These are phyloP conservation scores for Branchellion lobata DNA, from an alignment of 2,888 invertebrate genomes.

Conservation along the genomic window DNA sequence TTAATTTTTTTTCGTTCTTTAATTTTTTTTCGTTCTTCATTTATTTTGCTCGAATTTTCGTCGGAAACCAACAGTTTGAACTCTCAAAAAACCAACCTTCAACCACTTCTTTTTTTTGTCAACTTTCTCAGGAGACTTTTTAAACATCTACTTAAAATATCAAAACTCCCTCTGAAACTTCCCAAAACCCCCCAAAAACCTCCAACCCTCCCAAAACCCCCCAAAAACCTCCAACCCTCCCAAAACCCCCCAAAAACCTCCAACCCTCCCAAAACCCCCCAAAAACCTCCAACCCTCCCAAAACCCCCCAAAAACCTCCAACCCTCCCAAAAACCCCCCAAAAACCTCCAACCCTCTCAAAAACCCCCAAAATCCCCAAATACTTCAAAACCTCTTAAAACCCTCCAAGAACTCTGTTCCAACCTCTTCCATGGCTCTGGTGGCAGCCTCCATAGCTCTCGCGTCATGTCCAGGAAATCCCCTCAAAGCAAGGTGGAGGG, in stretches of 20 bases:
- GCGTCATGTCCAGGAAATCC: conserved; percentile 59
- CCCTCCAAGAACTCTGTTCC: conserved; percentile 50
- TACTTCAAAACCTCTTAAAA: not conserved
- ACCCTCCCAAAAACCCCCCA: conserved; percentile 47
- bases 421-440: conserved; percentile 61
- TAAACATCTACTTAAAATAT: no score
- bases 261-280: not conserved
- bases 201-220: no score
- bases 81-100: no score
- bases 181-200: no score
- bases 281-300: not conserved
- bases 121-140: no score
- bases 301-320: conserved; percentile 41
- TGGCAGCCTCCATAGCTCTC: conserved; percentile 61
- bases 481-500: conserved; percentile 49
- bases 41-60: no score
- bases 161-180: no score
- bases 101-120: no score
- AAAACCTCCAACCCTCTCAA: not conserved
- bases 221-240: not conserved
- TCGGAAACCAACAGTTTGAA: no score
- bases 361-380: not conserved
- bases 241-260: not conserved
- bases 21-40: no score
- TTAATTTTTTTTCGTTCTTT: no score